Evolutionary conservation across 1,140 invertebrate species (phyloP).

Genomic region (Achatina immaculata): DNA sequence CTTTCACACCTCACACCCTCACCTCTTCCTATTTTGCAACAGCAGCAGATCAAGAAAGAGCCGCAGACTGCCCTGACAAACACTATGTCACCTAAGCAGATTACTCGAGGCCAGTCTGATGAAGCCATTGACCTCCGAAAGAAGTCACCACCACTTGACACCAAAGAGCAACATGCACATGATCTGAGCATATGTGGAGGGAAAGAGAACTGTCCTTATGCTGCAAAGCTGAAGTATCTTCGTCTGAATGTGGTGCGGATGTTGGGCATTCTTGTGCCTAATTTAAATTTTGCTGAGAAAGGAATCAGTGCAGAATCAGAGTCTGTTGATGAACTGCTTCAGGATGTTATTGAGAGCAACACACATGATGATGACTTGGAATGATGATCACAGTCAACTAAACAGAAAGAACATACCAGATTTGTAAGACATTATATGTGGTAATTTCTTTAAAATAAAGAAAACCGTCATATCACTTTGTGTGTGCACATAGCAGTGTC

Average conservation of each 20-base stretch:
- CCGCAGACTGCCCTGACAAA: slow-evolving; percentile 34
- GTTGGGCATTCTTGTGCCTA: slow-evolving; percentile 68
- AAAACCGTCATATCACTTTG: background rate
- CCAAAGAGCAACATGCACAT: slow-evolving; percentile 27
- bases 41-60: slow-evolving; percentile 33
- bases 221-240: slow-evolving; percentile 60
- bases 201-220: slow-evolving; percentile 57
- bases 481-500: background rate
- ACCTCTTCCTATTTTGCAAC: background rate
- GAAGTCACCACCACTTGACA: slow-evolving; percentile 42
- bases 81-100: slow-evolving; percentile 34
- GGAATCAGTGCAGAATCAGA: slow-evolving; percentile 68
- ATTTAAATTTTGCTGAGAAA: slow-evolving; percentile 68
- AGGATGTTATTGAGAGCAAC: slow-evolving; percentile 70
- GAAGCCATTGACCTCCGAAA: slow-evolving; percentile 43
- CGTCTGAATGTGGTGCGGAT: slow-evolving; percentile 67
- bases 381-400: background rate
- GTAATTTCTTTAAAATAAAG: background rate
- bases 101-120: slow-evolving; percentile 20
- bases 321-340: slow-evolving; percentile 68
- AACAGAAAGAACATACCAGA: background rate
- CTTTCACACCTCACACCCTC: slow-evolving; percentile 9
- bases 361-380: slow-evolving; percentile 62
- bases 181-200: slow-evolving; percentile 22
- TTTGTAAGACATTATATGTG: background rate